These are phyloP conservation scores for Thalpophila matura DNA, from an alignment of 2,888 invertebrate genomes.

Conservation along the genomic window DNA sequence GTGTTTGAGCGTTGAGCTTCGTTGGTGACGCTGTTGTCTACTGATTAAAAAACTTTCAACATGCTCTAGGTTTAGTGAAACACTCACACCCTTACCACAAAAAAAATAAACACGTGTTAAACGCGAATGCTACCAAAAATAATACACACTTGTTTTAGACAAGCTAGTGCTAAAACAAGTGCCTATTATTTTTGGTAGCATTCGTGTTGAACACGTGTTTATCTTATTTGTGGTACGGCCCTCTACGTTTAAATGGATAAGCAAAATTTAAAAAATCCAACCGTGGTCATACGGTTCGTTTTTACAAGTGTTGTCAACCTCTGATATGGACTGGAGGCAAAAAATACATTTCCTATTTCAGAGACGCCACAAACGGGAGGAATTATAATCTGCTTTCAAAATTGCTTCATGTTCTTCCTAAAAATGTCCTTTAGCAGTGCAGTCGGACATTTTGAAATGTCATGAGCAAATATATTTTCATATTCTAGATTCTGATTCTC, in stretches of 20 bases:
- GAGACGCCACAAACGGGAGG: slow-evolving; percentile 42
- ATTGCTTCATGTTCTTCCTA: slow-evolving; percentile 53
- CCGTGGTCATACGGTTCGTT: background rate
- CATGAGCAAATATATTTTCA: slow-evolving; percentile 16
- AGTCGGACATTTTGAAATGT: slow-evolving; percentile 33
- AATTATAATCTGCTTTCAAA: slow-evolving; percentile 59
- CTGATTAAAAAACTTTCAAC: slow-evolving; percentile 71
- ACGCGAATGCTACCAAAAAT: too few relatives aligned
- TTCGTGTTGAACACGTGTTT: too few relatives aligned
- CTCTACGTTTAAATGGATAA: slow-evolving; percentile 43
- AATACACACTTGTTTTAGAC: too few relatives aligned
- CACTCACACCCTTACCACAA: too few relatives aligned
- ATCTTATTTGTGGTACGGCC: too few relatives aligned
- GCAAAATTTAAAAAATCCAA: slow-evolving; percentile 31
- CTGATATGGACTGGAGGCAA: slow-evolving; percentile 47
- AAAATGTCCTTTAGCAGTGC: slow-evolving; percentile 34
- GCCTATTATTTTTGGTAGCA: too few relatives aligned
- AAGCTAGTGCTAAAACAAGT: too few relatives aligned
- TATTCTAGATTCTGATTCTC: slow-evolving; percentile 19
- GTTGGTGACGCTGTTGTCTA: slow-evolving; percentile 67
- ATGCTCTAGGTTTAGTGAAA: slow-evolving; percentile 54
- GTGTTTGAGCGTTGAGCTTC: slow-evolving; percentile 75
- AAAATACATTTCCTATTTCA: slow-evolving; percentile 43
- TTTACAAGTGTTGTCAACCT: slow-evolving; percentile 27
- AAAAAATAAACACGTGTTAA: too few relatives aligned